phyloP scores from a whole-genome alignment of 2,797 vertebrate genomes.

The Orestias chungarensis region DNA sequence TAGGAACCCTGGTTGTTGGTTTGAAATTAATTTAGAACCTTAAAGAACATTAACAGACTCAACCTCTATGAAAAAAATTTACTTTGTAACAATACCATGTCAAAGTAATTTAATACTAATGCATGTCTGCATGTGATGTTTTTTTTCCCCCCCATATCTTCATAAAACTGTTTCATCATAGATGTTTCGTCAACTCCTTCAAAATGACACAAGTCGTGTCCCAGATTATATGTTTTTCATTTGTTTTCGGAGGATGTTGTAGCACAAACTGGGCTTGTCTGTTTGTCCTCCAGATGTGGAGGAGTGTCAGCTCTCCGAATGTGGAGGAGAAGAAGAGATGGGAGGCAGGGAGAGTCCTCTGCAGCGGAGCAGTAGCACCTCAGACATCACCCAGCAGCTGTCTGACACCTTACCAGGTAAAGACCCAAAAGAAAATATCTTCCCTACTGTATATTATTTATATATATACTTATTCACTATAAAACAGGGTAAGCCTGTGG shows the following conservation, averaged over 20 bases:
- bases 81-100: background rate
- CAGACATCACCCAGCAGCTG: slow-evolving; percentile 90
- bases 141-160: slow-evolving; percentile 4
- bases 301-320: slow-evolving; percentile 89
- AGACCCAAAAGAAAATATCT: background rate
- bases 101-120: slow-evolving; percentile 22
- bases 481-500: too few species aligned
- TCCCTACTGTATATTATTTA: background rate
- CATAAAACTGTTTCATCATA: slow-evolving; percentile 14
- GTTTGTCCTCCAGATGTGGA: slow-evolving; percentile 85
- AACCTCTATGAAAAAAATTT: background rate
- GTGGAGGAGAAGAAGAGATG: slow-evolving; percentile 75
- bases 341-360: slow-evolving; percentile 84
- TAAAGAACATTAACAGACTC: slow-evolving; percentile 6
- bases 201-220: slow-evolving; percentile 9
- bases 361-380: slow-evolving; percentile 91
- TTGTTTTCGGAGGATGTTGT: background rate
- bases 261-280: slow-evolving; percentile 8
- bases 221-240: slow-evolving; percentile 10
- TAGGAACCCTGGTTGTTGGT: background rate
- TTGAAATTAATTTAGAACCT: background rate
- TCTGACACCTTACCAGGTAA: slow-evolving; percentile 86
- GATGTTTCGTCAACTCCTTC: slow-evolving; percentile 3
- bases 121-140: slow-evolving; percentile 53
- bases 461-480: background rate